phyloP scores from a whole-genome alignment of 2,113 vertebrate genomes.

The Sinosuthora webbiana region DNA sequence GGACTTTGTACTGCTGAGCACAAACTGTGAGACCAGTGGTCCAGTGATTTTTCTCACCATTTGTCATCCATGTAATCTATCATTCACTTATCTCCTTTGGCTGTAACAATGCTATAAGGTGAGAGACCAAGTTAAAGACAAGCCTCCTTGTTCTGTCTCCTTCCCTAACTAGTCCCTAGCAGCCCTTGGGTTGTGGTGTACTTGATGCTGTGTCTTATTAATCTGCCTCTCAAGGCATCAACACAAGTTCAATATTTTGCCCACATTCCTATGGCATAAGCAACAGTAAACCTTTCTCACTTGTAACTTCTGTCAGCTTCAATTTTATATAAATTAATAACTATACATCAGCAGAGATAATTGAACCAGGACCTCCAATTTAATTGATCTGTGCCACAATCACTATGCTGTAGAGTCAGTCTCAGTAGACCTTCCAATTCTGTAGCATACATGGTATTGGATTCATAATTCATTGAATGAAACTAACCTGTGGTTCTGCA shows the following conservation, averaged over 20 bases:
- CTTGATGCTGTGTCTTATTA: background rate
- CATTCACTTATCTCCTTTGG: background rate
- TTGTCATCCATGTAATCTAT: background rate
- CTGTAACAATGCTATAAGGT: background rate
- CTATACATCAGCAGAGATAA: background rate
- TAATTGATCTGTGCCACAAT: background rate
- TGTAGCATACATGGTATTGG: background rate
- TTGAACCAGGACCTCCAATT: background rate
- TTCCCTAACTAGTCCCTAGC: background rate
- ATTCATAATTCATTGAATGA: background rate
- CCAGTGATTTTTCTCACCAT: background rate
- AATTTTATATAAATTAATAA: background rate
- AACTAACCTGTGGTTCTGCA: background rate
- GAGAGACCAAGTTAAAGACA: background rate
- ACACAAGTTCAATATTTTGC: background rate
- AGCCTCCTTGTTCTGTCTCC: background rate
- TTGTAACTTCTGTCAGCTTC: background rate
- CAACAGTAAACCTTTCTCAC: background rate
- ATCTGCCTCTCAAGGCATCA: background rate
- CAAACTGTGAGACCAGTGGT: background rate
- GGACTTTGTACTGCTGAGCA: background rate
- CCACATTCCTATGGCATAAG: background rate
- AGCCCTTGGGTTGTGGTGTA: background rate
- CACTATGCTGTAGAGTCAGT: background rate
- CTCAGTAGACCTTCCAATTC: background rate